Evolutionary conservation across 2,113 vertebrate genomes (phyloP), one percentile per base, ranked within the genome.

Genomic region (Oryzias javanicus): DNA sequence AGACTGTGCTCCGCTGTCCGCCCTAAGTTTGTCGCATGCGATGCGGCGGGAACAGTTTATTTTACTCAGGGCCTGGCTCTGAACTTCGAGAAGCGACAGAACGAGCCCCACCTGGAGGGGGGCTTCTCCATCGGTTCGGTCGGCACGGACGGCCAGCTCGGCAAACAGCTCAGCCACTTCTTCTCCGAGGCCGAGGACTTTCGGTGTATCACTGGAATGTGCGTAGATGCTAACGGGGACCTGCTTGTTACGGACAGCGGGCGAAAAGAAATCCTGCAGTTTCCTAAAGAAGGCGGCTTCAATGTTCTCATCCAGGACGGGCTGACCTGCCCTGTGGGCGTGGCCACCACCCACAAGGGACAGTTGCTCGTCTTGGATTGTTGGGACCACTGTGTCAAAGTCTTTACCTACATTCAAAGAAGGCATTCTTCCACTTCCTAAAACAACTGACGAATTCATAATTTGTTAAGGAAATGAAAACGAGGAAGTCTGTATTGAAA

Each of bases 181-280:
- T 99, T 99, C 84, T 95, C 97, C 0, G 95, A 97, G 78, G 93
- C 93, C 0, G 97, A 99, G 87, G 96, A 98, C 83, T 99, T 99
- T 90, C 93, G 95, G 49, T 99, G 97, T 78, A 98, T 99, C n/a
- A 96, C 97, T 0, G 97, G 97, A 67, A 99, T 99, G 96, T 99
- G 97, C 1, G 96, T 98, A 3, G 97, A 98, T 25, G 78, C 92
- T 42, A 93, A 94, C 4, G 97, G 97, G 3, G 96, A 98, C 58
- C 90, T 99, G 81, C 93, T 99, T 0, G 97, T 99, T 25, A 95
- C 96, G 0, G 97, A 99, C 63, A 98, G 96, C 15, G 96, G 96
- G 5, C 92, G 97, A 14, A 97, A 94, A 70, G 96, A 99, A 83
- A 94, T 99, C 57, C 89, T 99, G 54, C 95, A 95, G 82, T 99